Evolutionary conservation across 2,888 invertebrate genomes (phyloP), one percentile per base, ranked within the genome.

Genomic region (Andricus quercusramuli): DNA sequence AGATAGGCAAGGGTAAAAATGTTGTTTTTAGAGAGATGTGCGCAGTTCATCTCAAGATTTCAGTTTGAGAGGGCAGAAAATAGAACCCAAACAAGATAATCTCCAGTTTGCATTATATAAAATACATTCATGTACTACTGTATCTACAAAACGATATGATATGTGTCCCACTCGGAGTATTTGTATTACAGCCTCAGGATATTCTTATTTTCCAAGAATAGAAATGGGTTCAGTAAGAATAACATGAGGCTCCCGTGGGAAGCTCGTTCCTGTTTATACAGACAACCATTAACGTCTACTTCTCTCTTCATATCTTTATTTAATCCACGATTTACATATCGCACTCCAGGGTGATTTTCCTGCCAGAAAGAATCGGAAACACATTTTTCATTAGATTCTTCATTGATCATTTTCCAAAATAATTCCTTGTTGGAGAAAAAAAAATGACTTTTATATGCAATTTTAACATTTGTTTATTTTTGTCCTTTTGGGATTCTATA

Each of bases 181-280:
- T 51, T 70, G 51, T 70, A 51, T 70, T 70, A 51, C 70, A 70
- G 70, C 70, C 70, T 70, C 51, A 70, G 70, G 70, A 70, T 70
- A 70, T 70, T 51, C 70, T 70, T 70, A 70, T 70, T 70, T 70
- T 70, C 51, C 17, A 9, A 47, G 70, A 70, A 70, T 70, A 70
- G 70, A 70, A 70, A 70, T 51, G 70, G 70, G 47, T 17, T 70
- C 47, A 13, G 70, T 51, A 70, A 51, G 51, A 70, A 70, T 70
- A 70, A 70, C 70, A 70, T 47, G 70, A 70, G 51, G 47, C 70
- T 70, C 70, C 70, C 70, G 17, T 47, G 70, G 70, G 70, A 70
- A 70, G 32, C 70, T 70, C 29, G 29, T 70, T 70, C 25, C 51
- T 70, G 47, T 51, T 70, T 70, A 70, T 47, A 70, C 47, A 70